phyloP scores from a whole-genome alignment of 2,113 vertebrate species.

The Hemibagrus wyckioides region DNA sequence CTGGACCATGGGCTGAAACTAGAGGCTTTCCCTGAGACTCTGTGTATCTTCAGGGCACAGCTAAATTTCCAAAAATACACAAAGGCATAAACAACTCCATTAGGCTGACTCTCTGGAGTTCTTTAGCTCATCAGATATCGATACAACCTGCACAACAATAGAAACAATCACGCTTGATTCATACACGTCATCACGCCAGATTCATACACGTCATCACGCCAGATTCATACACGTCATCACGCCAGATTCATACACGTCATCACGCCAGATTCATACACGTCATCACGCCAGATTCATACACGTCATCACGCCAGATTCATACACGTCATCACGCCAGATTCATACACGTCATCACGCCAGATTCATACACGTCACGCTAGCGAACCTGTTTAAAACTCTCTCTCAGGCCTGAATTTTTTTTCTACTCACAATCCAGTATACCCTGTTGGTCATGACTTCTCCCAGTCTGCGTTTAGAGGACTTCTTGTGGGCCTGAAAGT shows the following conservation, averaged over 20 bases:
- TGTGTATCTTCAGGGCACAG: background rate
- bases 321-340: background rate
- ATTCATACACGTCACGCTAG: background rate
- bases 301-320: background rate
- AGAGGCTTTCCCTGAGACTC: background rate
- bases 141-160: background rate
- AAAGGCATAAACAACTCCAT: background rate
- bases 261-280: background rate
- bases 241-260: background rate
- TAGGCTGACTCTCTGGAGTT: background rate
- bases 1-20: background rate
- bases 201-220: background rate
- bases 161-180: no score
- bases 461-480: background rate
- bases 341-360: background rate
- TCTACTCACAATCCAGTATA: background rate
- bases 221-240: background rate
- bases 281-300: background rate
- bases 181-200: background rate
- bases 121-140: background rate
- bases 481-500: background rate
- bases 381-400: background rate
- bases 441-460: background rate
- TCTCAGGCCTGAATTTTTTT: background rate
- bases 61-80: background rate